phyloP scores from a whole-genome alignment of 2,888 invertebrate genomes.

The Belgica antarctica region DNA sequence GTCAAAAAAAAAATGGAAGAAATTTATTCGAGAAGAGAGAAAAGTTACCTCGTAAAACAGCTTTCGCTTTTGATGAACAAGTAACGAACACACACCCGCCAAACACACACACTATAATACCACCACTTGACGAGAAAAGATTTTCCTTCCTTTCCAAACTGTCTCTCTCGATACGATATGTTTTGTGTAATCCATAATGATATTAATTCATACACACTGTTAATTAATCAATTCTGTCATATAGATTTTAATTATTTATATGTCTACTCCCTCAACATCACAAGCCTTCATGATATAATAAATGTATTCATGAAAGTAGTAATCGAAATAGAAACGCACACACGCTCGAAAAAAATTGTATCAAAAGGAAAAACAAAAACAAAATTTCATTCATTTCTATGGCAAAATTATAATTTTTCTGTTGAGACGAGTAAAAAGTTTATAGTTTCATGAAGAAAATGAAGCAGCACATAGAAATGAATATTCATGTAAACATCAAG shows the following conservation, averaged over 20 bases:
- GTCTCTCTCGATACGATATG: slow-evolving; percentile 7
- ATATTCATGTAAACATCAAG: slow-evolving; percentile 17
- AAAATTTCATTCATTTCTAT: neutral
- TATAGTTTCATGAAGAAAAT: neutral
- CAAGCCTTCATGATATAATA: slow-evolving; percentile 21
- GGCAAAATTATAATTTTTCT: too few species aligned
- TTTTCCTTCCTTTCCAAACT: neutral
- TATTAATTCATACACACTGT: slow-evolving; percentile 22
- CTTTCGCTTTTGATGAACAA: too few species aligned
- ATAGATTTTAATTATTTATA: slow-evolving; percentile 29
- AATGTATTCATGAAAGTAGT: slow-evolving; percentile 16
- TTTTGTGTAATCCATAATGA: slow-evolving; percentile 16
- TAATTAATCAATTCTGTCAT: slow-evolving; percentile 44
- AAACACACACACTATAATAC: neutral
- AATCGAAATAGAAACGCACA: neutral
- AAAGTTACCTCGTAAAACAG: neutral
- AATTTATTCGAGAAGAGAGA: neutral
- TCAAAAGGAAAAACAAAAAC: neutral
- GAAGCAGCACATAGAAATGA: neutral
- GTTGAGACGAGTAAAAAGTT: neutral
- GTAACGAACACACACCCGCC: neutral
- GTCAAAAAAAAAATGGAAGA: neutral
- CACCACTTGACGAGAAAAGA: too few species aligned
- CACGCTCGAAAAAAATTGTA: neutral
- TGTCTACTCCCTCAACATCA: slow-evolving; percentile 10